A percentile compares a stretch with the other conserved stretches of the same genome.
phyloP scores from a whole-genome alignment of 23 tunicate genomes.

The Phallusia fumigata region DNA sequence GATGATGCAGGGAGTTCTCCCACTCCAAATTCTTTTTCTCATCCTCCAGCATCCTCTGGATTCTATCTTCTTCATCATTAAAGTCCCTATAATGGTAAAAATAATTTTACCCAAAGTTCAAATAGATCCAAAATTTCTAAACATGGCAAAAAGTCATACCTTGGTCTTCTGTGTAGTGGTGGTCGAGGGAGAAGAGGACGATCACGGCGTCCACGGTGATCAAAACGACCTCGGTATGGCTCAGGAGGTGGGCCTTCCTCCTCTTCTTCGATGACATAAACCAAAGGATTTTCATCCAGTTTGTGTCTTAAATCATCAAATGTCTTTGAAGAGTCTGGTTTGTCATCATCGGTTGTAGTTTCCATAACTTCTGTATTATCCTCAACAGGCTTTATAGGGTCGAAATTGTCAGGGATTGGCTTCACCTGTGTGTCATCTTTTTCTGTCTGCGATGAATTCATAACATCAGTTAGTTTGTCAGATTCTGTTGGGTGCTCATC shows the following conservation, averaged over 20 bases:
- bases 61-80: constrained; percentile 47
- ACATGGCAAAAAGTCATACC: neutral
- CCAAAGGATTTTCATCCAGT: constrained; percentile 20
- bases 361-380: neutral
- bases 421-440: neutral
- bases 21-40: constrained; percentile 57
- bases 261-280: constrained; percentile 54
- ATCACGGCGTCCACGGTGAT: neutral
- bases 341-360: neutral
- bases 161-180: neutral
- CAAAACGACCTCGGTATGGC: neutral
- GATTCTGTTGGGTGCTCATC: neutral
- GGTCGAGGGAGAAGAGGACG: neutral
- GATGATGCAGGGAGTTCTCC: constrained; percentile 57
- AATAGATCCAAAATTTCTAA: neutral
- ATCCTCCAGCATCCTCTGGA: constrained; percentile 48
- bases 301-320: neutral
- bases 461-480: neutral
- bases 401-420: neutral
- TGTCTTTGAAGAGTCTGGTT: neutral
- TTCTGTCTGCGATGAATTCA: neutral
- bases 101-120: too few relatives aligned
- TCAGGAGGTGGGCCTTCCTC: neutral
- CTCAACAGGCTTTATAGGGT: neutral
- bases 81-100: neutral